Evolutionary conservation across 2,797 vertebrate genomes (phyloP), one percentile per base, ranked within the genome.

Genomic region (Spondyliosoma cantharus): DNA sequence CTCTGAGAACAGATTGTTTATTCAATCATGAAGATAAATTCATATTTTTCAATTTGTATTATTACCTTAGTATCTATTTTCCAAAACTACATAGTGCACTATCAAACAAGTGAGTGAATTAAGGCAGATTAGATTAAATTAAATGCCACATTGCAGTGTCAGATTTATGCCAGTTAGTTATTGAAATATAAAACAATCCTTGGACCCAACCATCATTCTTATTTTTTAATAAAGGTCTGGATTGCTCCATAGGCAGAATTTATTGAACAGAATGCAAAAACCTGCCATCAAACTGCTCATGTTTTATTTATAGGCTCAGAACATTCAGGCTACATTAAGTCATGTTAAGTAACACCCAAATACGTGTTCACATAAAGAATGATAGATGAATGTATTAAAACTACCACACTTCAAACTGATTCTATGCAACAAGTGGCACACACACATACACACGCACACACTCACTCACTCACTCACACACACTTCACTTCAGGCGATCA

Each of bases 391-490:
- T 20, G 4, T 5, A 62, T 49, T 19, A 9, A 7, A 24, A 52
- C 53, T 32, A 22, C 17, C 61, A 5, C 37, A 50, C 19, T 15
- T 49, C 29, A 25, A 65, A 43, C 46, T n/a, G n/a, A 16, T 20
- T 45, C 19, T 2, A 22, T 27, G 57, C 46, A 71, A 78, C 65
- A 79, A 49, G 76, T 71, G 37, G 37, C 37, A 37, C 27, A 29
- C 27, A 3, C 27, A 29, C 32, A 37, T n/a, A n/a, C 32, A 8
- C 32, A 37, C 32, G 9, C 32, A 9, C 37, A 37, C 37, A 29
- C 29, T 3, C 29, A 3, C 27, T 6, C 9, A 37, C 37, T 2
- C 37, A 37, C 37, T 0, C 37, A 3, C 9, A 37, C 37, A 37
- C 37, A 9, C 9, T 37, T 37, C 37, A 37, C 37, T 37, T 11